Evolutionary conservation across 2,113 vertebrate genomes (phyloP), one percentile per base, ranked within the genome.

Genomic region (Urocolius indicus): DNA sequence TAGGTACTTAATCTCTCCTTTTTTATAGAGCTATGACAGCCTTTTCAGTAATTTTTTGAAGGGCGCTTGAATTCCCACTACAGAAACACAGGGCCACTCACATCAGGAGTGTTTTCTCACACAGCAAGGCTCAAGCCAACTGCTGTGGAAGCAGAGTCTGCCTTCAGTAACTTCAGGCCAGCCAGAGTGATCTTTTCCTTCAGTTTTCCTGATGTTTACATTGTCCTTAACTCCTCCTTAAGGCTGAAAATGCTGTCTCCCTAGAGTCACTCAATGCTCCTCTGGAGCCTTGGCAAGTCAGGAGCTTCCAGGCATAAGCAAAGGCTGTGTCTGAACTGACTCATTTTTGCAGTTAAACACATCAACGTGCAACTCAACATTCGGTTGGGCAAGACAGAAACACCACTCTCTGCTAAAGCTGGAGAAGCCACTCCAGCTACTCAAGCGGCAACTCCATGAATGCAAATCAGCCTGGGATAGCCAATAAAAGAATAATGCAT

Each of bases 401-500:
- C 61, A 54, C n/a, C 15, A 1, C 29, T 82, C 78, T 7, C 55
- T 0, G 3, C 87, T 26, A 27, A 8, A 0, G 2, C 92, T 4
- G 51, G 94, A 73, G 72, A 86, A 95, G 52, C 79, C 79, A 43
- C 90, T 59, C 68, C 20, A 0, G 84, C 93, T 91, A 82, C 58
- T 92, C 89, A 78, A 87, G 75, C 48, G 4, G 55, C 63, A 87
- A 67, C 67, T 96, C 88, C 72, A 87, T 89, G 90, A 90, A 90
- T 92, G 88, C 94, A 95, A 93, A 94, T 94, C 95, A 94, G 83
- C 72, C 13, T 65, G 68, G 66, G 87, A 93, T 65, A 59, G 79
- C 80, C 91, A 93, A 95, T 90, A 93, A 93, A 93, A 91, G 88
- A 90, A 92, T 80, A 96, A 67, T 84, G 66, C 80, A 95, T 52